Evolutionary conservation across 2,113 vertebrate species (phyloP).

Genomic region (Pangasianodon hypophthalmus): DNA sequence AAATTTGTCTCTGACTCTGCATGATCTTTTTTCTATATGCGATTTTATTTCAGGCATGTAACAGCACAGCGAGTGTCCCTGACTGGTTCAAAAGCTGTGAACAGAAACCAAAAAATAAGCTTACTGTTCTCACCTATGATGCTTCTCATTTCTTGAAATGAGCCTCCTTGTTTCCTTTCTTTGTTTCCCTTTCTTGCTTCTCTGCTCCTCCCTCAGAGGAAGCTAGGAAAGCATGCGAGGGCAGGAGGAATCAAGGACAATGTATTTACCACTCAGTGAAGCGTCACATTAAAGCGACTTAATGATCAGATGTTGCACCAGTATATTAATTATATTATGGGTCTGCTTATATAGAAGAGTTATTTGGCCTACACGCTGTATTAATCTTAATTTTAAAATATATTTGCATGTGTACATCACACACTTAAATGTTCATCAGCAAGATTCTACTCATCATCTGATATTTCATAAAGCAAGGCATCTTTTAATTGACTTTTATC

Average conservation of each 20-base stretch:
- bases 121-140: background rate
- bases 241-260: background rate
- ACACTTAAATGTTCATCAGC: background rate
- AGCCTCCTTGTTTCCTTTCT: background rate
- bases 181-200: background rate
- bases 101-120: background rate
- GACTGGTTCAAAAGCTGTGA: background rate
- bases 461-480: background rate
- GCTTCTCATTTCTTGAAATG: background rate
- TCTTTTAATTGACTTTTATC: background rate
- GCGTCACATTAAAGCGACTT: background rate
- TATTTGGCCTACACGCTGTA: background rate
- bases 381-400: background rate
- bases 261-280: background rate
- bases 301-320: background rate
- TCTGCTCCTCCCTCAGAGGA: background rate
- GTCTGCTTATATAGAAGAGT: background rate
- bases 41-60: background rate
- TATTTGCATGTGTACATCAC: background rate
- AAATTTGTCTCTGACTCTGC: background rate
- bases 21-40: background rate
- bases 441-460: background rate
- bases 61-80: background rate
- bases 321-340: background rate
- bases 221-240: background rate